Evolutionary conservation across 2,797 vertebrate genomes (phyloP), one percentile per base, ranked within the genome.

Genomic region (Phoxinus dragarum): DNA sequence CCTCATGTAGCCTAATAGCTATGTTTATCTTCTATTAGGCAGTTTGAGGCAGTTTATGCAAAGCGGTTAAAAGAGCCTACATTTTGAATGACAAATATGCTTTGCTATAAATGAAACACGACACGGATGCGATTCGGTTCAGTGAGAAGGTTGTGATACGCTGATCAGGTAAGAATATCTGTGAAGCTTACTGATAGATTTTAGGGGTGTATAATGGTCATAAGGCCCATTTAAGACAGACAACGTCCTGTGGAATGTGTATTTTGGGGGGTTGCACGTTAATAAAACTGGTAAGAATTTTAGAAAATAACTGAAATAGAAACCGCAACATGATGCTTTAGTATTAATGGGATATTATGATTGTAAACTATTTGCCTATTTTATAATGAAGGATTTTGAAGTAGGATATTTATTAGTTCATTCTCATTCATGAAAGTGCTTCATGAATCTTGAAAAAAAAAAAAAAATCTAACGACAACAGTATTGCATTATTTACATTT

Each of bases 41-140:
- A 54, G 44, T n/a, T 23, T 64, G 44, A 27, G 14, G 67, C 67
- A 59, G n/a, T 61, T 42, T n/a, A 82, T 82, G 81, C 81, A 82
- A 82, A 82, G 36, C 3, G 44, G n/a, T 82, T 7, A 11, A 73
- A 34, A 34, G 14, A 44, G 68, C 27, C 11, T 72, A 17, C 2
- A 34, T 49, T 85, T 85, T 85, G 84, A 85, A 80, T 72, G 66
- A 47, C 84, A 86, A 86, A 82, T 81, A 17, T 59, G n/a, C 44
- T 68, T 31, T 16, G 79, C 36, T 74, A 59, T 86, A 78, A 84
- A 85, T 68, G 56, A 34, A 76, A 40, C 16, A 34, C 4, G 4
- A 27, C 34, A 8, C 47, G 6, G 40, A 64, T 44, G 14, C 27
- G 76, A 72, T 79, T 36, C n/a, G 84, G 66, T 79, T 79, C 84